Evolutionary conservation across 2,797 vertebrate species (phyloP).

Genomic region (Lagocephalus sceleratus): DNA sequence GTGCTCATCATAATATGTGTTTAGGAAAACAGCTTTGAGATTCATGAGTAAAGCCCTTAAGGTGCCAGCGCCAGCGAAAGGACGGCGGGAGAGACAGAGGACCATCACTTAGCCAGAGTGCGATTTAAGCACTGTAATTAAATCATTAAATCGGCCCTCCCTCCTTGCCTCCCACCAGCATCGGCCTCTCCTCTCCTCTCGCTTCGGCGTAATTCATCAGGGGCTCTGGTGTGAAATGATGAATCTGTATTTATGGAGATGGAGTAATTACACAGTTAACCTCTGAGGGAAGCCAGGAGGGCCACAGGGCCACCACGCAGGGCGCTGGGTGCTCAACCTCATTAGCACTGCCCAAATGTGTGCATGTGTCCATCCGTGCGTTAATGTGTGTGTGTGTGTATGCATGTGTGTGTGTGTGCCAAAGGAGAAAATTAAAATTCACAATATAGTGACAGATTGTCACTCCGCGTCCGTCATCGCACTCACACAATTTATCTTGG

Average conservation of each 20-base stretch:
- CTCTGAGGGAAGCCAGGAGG: conserved; percentile 87
- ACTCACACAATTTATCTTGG: too few species aligned
- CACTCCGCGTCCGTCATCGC: too few species aligned
- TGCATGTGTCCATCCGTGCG: conserved; percentile 77
- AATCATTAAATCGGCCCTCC: conserved; percentile 91
- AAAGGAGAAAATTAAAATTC: conserved; percentile 22
- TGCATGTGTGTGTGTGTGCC: conserved; percentile 67
- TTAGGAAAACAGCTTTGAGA: conserved; percentile 97
- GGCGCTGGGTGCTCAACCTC: conserved; percentile 90
- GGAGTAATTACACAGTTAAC: conserved; percentile 93
- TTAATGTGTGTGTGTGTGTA: conserved; percentile 77
- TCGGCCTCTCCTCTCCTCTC: conserved; percentile 51
- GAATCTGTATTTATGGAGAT: conserved; percentile 89
- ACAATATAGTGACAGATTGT: too few species aligned
- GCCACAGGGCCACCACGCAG: conserved; percentile 86
- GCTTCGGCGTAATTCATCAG: conserved; percentile 85
- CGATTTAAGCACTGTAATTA: conserved; percentile 99
- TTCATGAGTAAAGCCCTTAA: conserved; percentile 78
- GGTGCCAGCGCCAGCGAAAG: conserved; percentile 62
- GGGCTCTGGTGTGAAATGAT: conserved; percentile 89
- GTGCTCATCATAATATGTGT: conserved; percentile 94
- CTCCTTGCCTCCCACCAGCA: conserved; percentile 18
- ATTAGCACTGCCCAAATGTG: conserved; percentile 86
- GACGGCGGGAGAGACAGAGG: conserved; percentile 56
- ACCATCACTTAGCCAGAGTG: conserved; percentile 86